A percentile compares a stretch with the other conserved stretches of the same genome.
phyloP scores from a whole-genome alignment of 1,140 invertebrate genomes.

The Dryas iulia region DNA sequence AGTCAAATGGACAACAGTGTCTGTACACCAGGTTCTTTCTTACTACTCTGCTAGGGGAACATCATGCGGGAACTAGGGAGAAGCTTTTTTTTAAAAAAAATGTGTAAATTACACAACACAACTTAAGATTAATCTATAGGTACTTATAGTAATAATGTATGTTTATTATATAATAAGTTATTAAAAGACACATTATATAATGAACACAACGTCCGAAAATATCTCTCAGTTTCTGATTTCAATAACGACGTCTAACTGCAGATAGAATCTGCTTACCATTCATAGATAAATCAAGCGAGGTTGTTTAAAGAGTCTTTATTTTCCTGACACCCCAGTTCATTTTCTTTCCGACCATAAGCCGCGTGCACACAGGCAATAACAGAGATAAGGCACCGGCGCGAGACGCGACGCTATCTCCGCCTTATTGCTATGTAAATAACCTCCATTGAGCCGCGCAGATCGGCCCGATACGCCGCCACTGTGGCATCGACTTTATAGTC shows the following conservation, averaged over 20 bases:
- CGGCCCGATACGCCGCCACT: constrained; percentile 59
- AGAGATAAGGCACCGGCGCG: constrained; percentile 57
- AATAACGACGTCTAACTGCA: constrained; percentile 26
- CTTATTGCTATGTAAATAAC: constrained; percentile 78
- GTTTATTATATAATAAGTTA: too few species aligned
- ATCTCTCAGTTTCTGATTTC: constrained; percentile 32
- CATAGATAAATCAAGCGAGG: constrained; percentile 53
- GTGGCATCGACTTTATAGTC: constrained; percentile 65
- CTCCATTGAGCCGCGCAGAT: constrained; percentile 66
- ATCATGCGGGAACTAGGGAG: too few species aligned
- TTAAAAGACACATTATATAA: not conserved
- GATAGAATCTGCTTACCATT: constrained; percentile 34
- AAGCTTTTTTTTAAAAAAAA: too few species aligned
- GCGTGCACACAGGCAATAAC: constrained; percentile 70
- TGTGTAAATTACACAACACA: too few species aligned
- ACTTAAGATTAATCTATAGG: too few species aligned
- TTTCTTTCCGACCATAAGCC: constrained; percentile 67
- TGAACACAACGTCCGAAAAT: not conserved
- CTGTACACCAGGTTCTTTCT: too few species aligned
- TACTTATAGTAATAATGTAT: too few species aligned
- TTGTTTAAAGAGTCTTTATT: constrained; percentile 65
- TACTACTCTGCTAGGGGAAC: too few species aligned
- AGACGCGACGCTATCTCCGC: constrained; percentile 57
- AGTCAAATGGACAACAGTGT: too few species aligned
- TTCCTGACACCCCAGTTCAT: constrained; percentile 64